Base-by-base conservation (phyloP, 92 coral and sea anemone species). In the Siderastrea siderea region DNA sequence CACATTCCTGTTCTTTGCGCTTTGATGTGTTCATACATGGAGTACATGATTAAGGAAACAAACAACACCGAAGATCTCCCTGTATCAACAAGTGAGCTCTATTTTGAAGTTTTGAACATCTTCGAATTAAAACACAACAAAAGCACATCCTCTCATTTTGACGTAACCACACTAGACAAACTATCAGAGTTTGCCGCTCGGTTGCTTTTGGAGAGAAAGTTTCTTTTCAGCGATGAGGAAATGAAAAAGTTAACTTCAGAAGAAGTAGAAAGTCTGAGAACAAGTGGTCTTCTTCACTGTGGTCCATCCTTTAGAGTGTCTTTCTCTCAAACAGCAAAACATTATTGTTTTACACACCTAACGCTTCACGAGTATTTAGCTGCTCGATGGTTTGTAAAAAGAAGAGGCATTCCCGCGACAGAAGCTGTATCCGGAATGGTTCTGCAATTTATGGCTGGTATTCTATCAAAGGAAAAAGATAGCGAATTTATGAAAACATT, bases 311-410 rank as follows among this genome's bases (percentile, higher is more conserved):
- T 81, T 58, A 64, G 87, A 16, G 65, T 58, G 8, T 81, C 91
- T 49, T 55, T 85, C 17, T 82, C 78, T 63, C 59, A 80, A 87
- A 68, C 80, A 44, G 73, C 60, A 13, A 74, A 80, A 3, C 17
- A 70, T 50, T 87, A 79, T 57, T 77, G 89, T 70, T 91, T 91
- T 43, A 87, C 84, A 15, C 91, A 91, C 70, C 65, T 91, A 44
- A 86, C 87, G 12, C 43, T 91, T 14, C 94, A 91, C 4, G 91
- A 91, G 67, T 91, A 74, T 52, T 80, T 91, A 3, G 90, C 94
- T 16, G 94, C 91, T 13, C 77, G 74, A 13, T 75, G 60, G 26
- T 87, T 92, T 54, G 85, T 87, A 55, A 79, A 67, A 70, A 72
- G 26, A 17, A 58, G 70, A 47, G 71, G 62, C 19, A 17, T 79